A percentile compares a stretch with the other conserved stretches of the same genome.
Conservation (phyloP, 2,888 invertebrate genomes). For the Adineta ricciae region DNA sequence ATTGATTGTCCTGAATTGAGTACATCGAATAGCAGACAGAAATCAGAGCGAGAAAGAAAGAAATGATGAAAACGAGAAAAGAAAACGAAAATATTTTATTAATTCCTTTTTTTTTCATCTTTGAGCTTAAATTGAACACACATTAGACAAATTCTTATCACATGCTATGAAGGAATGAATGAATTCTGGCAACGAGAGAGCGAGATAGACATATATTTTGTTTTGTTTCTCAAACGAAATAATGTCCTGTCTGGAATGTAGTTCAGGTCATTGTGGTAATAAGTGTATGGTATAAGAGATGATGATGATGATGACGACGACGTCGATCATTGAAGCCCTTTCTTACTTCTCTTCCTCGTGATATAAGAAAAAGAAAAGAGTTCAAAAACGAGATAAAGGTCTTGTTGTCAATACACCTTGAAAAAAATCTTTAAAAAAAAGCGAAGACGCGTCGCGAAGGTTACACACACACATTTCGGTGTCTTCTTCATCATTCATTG, state of each 20-base stretch:
- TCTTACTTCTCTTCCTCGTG: not conserved
- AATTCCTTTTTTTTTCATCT: not conserved
- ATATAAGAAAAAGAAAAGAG: not conserved
- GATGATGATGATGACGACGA: not conserved
- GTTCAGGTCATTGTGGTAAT: slow-evolving; percentile 13
- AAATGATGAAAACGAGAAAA: not conserved
- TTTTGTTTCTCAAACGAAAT: slow-evolving; percentile 3
- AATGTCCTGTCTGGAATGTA: not conserved
- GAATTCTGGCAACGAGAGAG: no score
- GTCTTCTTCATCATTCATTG: slow-evolving; percentile 13
- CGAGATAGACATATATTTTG: not conserved
- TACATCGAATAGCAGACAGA: not conserved
- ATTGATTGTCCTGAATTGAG: not conserved
- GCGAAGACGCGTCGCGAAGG: not conserved
- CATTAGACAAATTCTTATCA: not conserved
- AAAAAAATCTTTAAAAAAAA: not conserved
- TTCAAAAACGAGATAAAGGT: slow-evolving; percentile 5
- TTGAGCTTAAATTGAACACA: not conserved
- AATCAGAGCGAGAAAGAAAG: not conserved
- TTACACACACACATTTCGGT: not conserved
- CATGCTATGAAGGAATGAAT: not conserved
- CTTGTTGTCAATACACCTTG: slow-evolving; percentile 5
- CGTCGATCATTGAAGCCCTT: not conserved
- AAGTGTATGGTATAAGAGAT: not conserved
- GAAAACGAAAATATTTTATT: not conserved